These are phyloP conservation scores for Matsumyia berberina DNA, from an alignment of 2,888 invertebrate genomes.

Conservation along the genomic window DNA sequence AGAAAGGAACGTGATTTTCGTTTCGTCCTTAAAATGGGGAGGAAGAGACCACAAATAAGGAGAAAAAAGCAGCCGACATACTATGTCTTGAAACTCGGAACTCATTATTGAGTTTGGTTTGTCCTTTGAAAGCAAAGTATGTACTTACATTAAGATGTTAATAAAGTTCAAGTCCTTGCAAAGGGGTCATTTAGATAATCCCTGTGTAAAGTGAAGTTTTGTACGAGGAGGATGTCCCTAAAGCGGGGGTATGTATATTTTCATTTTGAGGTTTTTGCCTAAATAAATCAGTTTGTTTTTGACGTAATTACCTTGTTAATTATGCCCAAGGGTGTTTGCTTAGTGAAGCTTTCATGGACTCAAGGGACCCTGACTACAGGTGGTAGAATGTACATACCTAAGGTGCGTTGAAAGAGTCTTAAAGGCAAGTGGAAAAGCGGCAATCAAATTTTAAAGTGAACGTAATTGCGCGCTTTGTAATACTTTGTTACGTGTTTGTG, in stretches of 20 bases:
- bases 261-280: slow-evolving; percentile 38
- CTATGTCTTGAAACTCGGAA: slow-evolving; percentile 19
- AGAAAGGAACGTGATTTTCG: slow-evolving; percentile 26
- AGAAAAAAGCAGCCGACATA: background rate
- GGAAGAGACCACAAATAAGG: background rate
- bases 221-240: slow-evolving; percentile 19
- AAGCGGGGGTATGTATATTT: slow-evolving; percentile 28
- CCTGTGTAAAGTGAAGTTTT: slow-evolving; percentile 8
- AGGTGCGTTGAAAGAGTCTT: slow-evolving; percentile 2
- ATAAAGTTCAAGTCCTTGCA: slow-evolving; percentile 42
- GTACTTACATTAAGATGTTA: slow-evolving; percentile 68
- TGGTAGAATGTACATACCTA: background rate
- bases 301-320: slow-evolving; percentile 63
- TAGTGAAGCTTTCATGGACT: slow-evolving; percentile 16
- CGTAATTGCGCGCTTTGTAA: slow-evolving; percentile 10
- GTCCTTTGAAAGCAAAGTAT: slow-evolving; percentile 63
- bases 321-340: slow-evolving; percentile 44
- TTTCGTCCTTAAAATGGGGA: background rate
- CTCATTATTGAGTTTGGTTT: slow-evolving; percentile 42
- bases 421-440: slow-evolving; percentile 25
- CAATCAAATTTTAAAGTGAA: slow-evolving; percentile 30
- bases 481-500: slow-evolving; percentile 3
- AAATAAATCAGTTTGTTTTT: slow-evolving; percentile 56
- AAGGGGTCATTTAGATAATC: slow-evolving; percentile 11
- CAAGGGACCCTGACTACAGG: slow-evolving; percentile 24